These are phyloP conservation scores for Lochmaea crataegi DNA, from an alignment of 2,888 invertebrate species.

Conservation along the genomic window DNA sequence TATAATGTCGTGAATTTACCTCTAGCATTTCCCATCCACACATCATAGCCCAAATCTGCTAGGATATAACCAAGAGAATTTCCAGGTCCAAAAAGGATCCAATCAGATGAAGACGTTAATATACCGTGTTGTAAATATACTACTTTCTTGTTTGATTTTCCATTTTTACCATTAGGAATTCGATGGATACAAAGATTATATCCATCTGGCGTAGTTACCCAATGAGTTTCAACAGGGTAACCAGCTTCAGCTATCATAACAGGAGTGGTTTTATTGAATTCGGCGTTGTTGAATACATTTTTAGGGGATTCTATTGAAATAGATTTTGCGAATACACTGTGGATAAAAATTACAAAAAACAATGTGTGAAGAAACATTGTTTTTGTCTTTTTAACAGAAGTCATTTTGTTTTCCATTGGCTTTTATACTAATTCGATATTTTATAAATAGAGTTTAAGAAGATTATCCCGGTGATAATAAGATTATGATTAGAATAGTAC, in stretches of 20 bases:
- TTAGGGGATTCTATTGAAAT: background rate
- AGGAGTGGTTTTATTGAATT: constrained; percentile 6
- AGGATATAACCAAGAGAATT: constrained; percentile 58
- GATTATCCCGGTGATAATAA: background rate
- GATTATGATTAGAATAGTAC: background rate
- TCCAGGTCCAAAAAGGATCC: constrained; percentile 68
- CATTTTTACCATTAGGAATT: constrained; percentile 65
- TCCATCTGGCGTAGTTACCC: constrained; percentile 68
- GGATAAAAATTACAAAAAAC: background rate
- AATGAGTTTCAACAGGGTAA: constrained; percentile 64
- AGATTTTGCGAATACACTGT: background rate
- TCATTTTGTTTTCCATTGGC: background rate
- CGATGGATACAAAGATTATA: constrained; percentile 70
- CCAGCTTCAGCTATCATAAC: constrained; percentile 63
- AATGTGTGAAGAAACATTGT: background rate
- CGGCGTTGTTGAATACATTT: background rate
- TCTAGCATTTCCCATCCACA: constrained; percentile 55
- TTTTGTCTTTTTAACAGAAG: background rate
- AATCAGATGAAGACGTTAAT: constrained; percentile 67
- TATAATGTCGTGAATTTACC: constrained; percentile 37
- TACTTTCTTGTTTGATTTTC: constrained; percentile 52
- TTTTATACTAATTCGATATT: background rate
- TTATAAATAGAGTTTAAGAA: background rate
- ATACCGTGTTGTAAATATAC: constrained; percentile 69
- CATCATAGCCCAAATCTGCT: constrained; percentile 56